Base-by-base conservation (phyloP, 2,888 invertebrate genomes). In the Apocheima hispidaria region DNA sequence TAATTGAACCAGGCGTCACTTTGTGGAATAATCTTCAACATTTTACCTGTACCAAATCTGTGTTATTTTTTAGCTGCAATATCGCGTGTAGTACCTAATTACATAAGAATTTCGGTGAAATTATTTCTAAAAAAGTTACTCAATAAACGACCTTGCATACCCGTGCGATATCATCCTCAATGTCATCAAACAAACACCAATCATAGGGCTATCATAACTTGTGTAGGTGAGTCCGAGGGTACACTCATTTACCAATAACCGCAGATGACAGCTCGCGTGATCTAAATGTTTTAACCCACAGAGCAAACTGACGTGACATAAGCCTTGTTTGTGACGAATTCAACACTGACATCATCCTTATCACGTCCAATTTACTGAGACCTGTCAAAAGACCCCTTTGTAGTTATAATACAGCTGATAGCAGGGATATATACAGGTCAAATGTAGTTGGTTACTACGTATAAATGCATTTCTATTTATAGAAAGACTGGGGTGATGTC, bases 401-500 rank as follows among this genome's bases (percentile, higher is more conserved):
- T 50, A 36, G 38, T 5, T 20, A 10, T 16, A 28, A n/a, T 40
- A 30, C 4, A 7, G 18, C 10, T 51, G 40, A 51, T 28, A 28
- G 26, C 51, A 38, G 51, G 50, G 20, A 26, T 26, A 26, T 26
- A 12, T 36, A 16, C 26, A 41, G 51, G 51, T 51, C 51, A 40
- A 30, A 40, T 26, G 28, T 30, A 51, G 41, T 51, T 40, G 51
- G 51, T 20, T 20, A 9, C 20, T 50, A 21, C 40, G 18, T 18
- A 41, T 38, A 46, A 46, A 21, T 51, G 51, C 51, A 51, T 51
- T 51, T 51, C 51, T 51, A 51, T 51, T 51, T 51, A 40, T 51
- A 28, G 40, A 51, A 26, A 40, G 9, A 2, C 3, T 40, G 7
- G n/a, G 30, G 30, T 51, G 51, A 51, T 40, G 51, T 51, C 51